phyloP scores from a whole-genome alignment of 1,140 invertebrate genomes.

The Drosophila oshimai region DNA sequence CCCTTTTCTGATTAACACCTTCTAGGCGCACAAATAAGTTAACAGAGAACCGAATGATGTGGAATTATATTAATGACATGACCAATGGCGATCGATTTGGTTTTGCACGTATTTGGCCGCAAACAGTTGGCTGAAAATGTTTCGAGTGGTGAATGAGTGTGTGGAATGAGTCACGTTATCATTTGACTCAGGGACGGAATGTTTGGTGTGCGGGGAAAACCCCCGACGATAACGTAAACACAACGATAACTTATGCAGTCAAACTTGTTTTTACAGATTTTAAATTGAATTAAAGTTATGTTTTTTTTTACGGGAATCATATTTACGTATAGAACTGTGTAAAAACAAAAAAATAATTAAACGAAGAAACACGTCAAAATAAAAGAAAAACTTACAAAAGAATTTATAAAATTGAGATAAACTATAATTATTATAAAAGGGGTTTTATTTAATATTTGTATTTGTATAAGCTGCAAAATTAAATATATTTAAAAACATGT shows the following conservation, averaged over 20 bases:
- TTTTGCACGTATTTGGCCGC: conserved; percentile 31
- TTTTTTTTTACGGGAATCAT: no score
- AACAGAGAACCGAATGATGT: neutral
- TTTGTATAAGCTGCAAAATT: no score
- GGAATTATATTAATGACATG: conserved; percentile 6
- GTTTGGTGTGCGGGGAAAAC: conserved; percentile 31
- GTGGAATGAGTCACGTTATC: conserved; percentile 26
- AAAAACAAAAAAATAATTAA: no score
- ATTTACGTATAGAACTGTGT: no score
- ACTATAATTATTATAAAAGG: no score
- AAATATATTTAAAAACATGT: no score
- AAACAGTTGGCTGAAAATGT: conserved; percentile 38
- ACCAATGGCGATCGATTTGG: conserved; percentile 18
- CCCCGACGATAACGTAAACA: conserved; percentile 17
- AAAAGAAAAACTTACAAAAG: no score
- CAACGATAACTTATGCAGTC: conserved; percentile 10
- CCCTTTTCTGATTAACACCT: conserved; percentile 50
- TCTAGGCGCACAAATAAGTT: conserved; percentile 9
- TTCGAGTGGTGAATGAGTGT: conserved; percentile 32
- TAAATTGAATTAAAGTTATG: neutral
- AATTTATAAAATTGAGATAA: no score
- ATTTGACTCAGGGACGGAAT: conserved; percentile 13
- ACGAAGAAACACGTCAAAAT: no score
- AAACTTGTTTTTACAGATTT: conserved; percentile 22
- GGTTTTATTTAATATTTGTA: no score